Evolutionary conservation across 92 coral and sea anemone species (phyloP), one percentile per base, ranked within the genome.

Genomic region (Porites rus): DNA sequence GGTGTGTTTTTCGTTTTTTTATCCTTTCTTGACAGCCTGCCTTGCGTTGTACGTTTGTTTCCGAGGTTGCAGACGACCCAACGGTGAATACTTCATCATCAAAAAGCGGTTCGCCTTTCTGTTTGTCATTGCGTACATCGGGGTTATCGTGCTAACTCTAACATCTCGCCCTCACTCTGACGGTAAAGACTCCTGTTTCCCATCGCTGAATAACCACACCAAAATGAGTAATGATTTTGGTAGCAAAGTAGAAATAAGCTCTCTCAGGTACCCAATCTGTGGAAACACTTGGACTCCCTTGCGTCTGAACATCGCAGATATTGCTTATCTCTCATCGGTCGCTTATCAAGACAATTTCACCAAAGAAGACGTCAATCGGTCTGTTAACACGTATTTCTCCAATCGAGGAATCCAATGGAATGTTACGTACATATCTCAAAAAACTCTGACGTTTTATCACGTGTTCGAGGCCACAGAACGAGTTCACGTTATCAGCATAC

Each of bases 381-480:
- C 73, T 20, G 74, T 75, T 13, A 72, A 91, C 38, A 58, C 68
- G 10, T 91, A 93, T 76, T 93, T 93, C 84, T 51, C 53, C n/a
- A 60, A 78, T 64, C 92, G 89, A 10, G 65, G 65, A 13, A 38
- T 75, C 13, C 22, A 31, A 11, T 93, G 96, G 96, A 75, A 81
- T 54, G 80, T 93, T 20, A 12, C n/a, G 7, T 65, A 84, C 75
- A 78, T 76, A 24, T 78, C 88, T 7, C 66, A 80, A 16, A 60
- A 76, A 61, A 93, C 78, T 58, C 96, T 93, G 8, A 50, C 77
- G 81, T 93, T 91, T 83, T 93, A 72, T 72, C 96, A 93, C 76
- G 25, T 91, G 9, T 53, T 90, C 1, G 89, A 91, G 19, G 25
- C 20, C 3, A 19, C 70, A 1, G 21, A 51, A 17, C 58, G 62